Conservation (phyloP, 2,888 invertebrate species). For the Lypha dubia region DNA sequence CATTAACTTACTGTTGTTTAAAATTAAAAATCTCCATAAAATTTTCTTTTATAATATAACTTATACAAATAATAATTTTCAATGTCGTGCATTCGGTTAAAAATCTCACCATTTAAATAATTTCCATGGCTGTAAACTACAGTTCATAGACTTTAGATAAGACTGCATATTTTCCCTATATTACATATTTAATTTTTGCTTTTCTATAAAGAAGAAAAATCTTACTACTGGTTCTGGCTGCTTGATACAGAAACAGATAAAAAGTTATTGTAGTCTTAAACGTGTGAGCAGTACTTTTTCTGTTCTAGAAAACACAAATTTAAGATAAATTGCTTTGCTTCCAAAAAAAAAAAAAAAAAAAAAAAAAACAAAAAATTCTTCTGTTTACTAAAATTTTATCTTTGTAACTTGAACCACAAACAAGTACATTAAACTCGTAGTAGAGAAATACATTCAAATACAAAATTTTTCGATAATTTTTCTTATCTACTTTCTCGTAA, state of each 20-base stretch:
- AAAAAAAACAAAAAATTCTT: constrained; percentile 9
- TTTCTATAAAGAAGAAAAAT: constrained; percentile 1
- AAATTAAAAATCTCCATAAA: neutral
- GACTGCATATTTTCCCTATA: neutral
- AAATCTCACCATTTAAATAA: constrained; percentile 17
- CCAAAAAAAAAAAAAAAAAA: neutral
- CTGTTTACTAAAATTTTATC: constrained; percentile 30
- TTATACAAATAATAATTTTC: neutral
- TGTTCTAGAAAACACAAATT: constrained; percentile 5
- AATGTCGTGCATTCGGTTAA: neutral
- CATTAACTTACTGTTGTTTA: neutral
- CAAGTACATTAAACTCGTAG: neutral
- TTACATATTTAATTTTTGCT: constrained; percentile 3
- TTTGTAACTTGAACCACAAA: constrained; percentile 1
- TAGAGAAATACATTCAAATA: neutral
- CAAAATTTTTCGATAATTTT: constrained; percentile 1
- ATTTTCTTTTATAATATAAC: neutral
- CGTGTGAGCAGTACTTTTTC: neutral
- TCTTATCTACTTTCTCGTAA: constrained; percentile 36
- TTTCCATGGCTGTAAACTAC: constrained; percentile 12
- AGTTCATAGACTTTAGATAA: constrained; percentile 33
- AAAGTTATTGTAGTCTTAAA: constrained; percentile 3
- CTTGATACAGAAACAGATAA: constrained; percentile 41
- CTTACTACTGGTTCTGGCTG: constrained; percentile 22
- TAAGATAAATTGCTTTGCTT: constrained; percentile 36